A percentile compares a stretch with the other conserved stretches of the same genome.
phyloP scores from a whole-genome alignment of 35 echinoderm and acorn worm genomes.

The Hemicentrotus pulcherrimus region DNA sequence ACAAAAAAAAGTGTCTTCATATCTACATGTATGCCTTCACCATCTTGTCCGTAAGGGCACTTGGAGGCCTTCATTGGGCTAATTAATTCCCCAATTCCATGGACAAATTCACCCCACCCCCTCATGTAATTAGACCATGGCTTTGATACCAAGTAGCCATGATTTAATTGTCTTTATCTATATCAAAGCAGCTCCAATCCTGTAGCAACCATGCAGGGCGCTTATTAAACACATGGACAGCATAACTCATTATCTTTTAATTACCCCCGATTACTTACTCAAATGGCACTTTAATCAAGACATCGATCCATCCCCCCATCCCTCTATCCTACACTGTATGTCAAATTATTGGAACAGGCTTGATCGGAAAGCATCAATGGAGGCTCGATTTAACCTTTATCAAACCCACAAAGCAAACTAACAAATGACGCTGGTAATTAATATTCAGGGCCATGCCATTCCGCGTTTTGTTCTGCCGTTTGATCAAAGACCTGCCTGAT shows the following conservation, averaged over 20 bases:
- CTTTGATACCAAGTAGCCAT: background rate
- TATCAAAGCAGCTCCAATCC: background rate
- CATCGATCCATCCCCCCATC: background rate
- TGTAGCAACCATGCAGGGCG: background rate
- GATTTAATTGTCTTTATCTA: background rate
- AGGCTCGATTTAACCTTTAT: background rate
- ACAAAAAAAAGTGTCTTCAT: no score
- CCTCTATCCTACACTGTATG: no score
- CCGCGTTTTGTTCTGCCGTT: background rate
- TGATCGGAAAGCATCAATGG: background rate
- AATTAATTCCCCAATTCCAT: background rate
- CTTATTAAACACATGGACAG: background rate
- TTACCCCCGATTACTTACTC: background rate
- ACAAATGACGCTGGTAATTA: constrained; percentile 7
- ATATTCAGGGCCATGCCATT: background rate
- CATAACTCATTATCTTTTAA: constrained; percentile 34
- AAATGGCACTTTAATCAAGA: background rate
- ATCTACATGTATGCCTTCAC: no score
- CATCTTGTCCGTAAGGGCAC: no score
- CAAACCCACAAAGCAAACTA: no score
- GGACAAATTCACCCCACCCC: background rate
- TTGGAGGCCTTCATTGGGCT: no score
- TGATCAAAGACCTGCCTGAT: background rate
- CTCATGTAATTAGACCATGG: background rate
- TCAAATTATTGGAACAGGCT: background rate